Percentiles rank a stretch among this genome's conserved stretches.
phyloP scores from a whole-genome alignment of 2,797 vertebrate species.

The Siniperca obscura region DNA sequence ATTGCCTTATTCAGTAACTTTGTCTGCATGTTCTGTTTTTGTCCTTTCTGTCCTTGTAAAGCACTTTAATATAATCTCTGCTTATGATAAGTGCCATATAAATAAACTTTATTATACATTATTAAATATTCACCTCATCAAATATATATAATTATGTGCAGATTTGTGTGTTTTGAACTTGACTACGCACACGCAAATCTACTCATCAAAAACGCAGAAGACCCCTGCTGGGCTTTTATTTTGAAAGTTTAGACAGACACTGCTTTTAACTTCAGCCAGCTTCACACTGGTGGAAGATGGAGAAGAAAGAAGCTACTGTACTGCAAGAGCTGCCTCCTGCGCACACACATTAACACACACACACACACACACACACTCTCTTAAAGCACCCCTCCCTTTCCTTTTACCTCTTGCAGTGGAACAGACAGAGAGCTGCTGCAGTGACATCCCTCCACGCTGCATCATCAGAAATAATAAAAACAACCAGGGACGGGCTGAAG shows the following conservation, averaged over 20 bases:
- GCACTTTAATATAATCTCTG: too few relatives aligned
- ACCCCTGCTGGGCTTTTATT: slow-evolving; percentile 52
- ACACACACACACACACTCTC: slow-evolving; percentile 14
- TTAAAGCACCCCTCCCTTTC: slow-evolving; percentile 33
- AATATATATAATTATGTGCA: too few relatives aligned
- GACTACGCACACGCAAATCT: neutral
- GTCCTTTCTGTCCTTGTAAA: too few relatives aligned
- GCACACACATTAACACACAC: slow-evolving; percentile 20
- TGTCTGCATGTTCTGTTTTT: too few relatives aligned
- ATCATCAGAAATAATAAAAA: slow-evolving; percentile 6
- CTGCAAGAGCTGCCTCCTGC: neutral
- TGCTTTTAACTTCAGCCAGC: neutral
- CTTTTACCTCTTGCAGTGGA: slow-evolving; percentile 49
- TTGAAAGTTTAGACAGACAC: slow-evolving; percentile 28
- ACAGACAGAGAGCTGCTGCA: slow-evolving; percentile 60
- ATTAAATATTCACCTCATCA: too few relatives aligned
- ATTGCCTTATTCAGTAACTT: too few relatives aligned
- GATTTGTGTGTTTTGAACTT: neutral
- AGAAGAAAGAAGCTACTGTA: slow-evolving; percentile 29
- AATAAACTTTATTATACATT: too few relatives aligned
- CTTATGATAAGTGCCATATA: too few relatives aligned
- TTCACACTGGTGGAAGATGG: slow-evolving; percentile 35
- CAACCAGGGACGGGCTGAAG: neutral
- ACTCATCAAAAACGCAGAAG: neutral
- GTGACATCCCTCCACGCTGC: slow-evolving; percentile 39